Percentiles rank a stretch among this genome's conserved stretches.
Evolutionary conservation across 2,797 vertebrate species (phyloP).

Genomic region (Cyprinella venusta): DNA sequence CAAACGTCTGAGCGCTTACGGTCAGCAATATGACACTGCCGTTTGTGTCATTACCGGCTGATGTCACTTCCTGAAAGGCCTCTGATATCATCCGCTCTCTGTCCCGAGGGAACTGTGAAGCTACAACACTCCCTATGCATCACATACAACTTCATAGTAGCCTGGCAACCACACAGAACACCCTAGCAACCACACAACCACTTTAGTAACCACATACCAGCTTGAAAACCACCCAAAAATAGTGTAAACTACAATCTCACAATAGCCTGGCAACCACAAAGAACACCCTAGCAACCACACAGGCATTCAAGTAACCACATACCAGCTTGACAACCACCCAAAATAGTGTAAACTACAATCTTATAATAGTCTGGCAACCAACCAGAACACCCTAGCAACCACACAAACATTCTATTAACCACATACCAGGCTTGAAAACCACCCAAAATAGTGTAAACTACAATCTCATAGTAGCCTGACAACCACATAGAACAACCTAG

Average conservation of each 20-base stretch:
- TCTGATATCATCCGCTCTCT: background rate
- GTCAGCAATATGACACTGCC: constrained; percentile 12
- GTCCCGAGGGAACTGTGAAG: background rate
- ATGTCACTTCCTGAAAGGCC: constrained; percentile 34
- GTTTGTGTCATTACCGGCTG: background rate
- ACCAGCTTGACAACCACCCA: background rate
- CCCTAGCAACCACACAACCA: background rate
- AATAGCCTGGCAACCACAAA: background rate
- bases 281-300: background rate
- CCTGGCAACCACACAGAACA: background rate
- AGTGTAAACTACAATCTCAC: too few relatives aligned
- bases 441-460: background rate
- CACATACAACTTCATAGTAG: background rate
- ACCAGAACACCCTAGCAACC: background rate
- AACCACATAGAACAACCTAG: background rate
- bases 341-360: background rate
- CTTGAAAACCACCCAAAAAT: background rate
- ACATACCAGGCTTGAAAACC: background rate
- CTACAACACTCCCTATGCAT: background rate
- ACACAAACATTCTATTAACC: background rate
- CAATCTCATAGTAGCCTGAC: background rate
- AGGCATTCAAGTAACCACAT: too few relatives aligned
- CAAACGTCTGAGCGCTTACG: background rate
- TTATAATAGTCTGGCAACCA: too few relatives aligned
- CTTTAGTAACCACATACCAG: background rate